A percentile compares a stretch with the other conserved stretches of the same genome.
These are phyloP conservation scores for Syrrhaptes paradoxus DNA, from an alignment of 2,113 vertebrate genomes.

Conservation along the genomic window DNA sequence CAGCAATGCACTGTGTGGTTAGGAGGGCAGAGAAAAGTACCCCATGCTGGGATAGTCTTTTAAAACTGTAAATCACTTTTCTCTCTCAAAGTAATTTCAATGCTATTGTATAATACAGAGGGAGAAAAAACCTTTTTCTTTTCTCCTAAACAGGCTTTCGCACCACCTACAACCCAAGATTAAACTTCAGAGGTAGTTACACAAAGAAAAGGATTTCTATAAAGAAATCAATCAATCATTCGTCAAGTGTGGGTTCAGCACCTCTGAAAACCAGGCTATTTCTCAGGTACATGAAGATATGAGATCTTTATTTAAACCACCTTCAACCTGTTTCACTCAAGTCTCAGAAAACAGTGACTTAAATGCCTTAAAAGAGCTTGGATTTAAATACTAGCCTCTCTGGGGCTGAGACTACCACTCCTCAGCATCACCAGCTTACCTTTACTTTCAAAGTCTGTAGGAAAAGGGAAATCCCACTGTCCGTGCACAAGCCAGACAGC, in stretches of 20 bases:
- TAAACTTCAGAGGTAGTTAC: conserved; percentile 32
- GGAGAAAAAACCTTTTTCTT: background rate
- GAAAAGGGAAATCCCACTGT: background rate
- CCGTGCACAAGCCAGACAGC: rapidly evolving
- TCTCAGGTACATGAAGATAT: conserved; percentile 47
- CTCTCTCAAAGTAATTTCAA: background rate
- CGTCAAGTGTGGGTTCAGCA: conserved; percentile 54
- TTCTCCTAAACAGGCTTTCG: conserved; percentile 37
- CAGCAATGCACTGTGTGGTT: background rate
- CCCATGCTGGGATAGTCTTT: background rate
- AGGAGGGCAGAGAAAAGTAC: background rate
- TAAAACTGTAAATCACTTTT: background rate
- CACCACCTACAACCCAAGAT: conserved; percentile 63
- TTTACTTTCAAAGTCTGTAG: background rate
- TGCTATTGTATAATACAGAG: conserved; percentile 29
- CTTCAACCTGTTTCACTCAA: conserved; percentile 1
- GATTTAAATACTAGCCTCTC: background rate
- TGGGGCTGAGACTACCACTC: background rate
- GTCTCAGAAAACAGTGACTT: background rate
- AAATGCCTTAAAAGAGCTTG: background rate
- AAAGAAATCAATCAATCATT: conserved; percentile 62
- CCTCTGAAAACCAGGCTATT: conserved; percentile 55
- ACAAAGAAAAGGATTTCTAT: conserved; percentile 47
- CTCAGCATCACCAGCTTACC: background rate
- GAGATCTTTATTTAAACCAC: conserved; percentile 50